Base-by-base conservation (phyloP, 2,888 invertebrate species). In the Mesorhabditis spiculigera region DNA sequence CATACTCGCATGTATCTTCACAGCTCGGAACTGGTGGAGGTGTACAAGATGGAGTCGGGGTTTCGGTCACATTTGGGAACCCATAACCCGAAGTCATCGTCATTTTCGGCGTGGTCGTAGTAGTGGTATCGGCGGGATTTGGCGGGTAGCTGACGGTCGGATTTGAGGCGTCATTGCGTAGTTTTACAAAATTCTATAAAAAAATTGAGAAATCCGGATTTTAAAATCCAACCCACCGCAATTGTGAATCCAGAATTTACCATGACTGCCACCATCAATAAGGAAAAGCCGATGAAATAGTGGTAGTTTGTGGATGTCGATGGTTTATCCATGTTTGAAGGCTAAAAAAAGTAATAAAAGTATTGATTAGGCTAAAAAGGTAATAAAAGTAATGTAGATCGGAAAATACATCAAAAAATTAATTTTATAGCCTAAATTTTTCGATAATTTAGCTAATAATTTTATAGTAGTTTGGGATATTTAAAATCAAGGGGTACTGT, bases 1-100 rank as follows among this genome's bases (percentile, higher is more conserved):
- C 58, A 13, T n/a, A 50, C 58, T 50, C 58, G 58, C 58, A 50
- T 50, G 58, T 50, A 50, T 50, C n/a, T 50, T 50, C 58, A 50
- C 58, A 50, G 8, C n/a, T 3, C 58, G 58, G 58, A 13, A 50
- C 8, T 50, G 58, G 58, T 50, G 58, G 58, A 13, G 58, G 58
- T 50, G 8, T 10, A n/a, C 58, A 50, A n/a, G 58, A 13, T 1
- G 58, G 8, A 13, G 58, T 10, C n/a, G 58, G 58, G 3, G 58
- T 3, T 50, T 10, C 8, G 8, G 58, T 50, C 58, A 50, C 58
- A 50, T 50, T 50, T 2, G 58, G 58, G 2, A 50, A 50, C 58
- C 58, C 58, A n/a, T 2, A 13, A n/a, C 8, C 2, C n/a, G 10
- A 10, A 1, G 58, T 50, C n/a, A n/a, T 50, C n/a, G 58, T 10